Evolutionary conservation across 37 sponge, comb jelly and placozoan species (phyloP), one percentile per base, ranked within the genome.

Genomic region (Corticium candelabrum): DNA sequence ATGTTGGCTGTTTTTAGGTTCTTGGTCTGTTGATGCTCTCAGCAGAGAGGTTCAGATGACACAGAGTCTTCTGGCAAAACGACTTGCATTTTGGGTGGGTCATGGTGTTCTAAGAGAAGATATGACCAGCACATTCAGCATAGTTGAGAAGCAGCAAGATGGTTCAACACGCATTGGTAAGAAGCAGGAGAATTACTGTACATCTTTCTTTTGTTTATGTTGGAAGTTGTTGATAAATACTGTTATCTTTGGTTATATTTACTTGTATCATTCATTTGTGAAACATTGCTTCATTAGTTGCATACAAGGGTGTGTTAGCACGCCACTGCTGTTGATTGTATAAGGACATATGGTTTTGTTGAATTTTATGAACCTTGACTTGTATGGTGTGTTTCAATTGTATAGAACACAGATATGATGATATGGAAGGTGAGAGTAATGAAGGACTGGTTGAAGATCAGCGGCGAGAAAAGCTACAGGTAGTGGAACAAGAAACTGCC

Each of bases 51-150:
- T 92, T 3, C 84, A 79, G 37, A 21, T 84, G 1, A 77, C 75
- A 21, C 86, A 80, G 0, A 85, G 82, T 79, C 75, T 50, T 11
- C 68, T 91, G 1, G 70, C 88, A 68, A 89, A 80, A 38, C 88
- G 90, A 40, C 68, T 95, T 29, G 76, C 86, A 0, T 91, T 83
- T 68, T 95, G 96, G 96, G 84, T 87, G 1, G 71, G 72, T 31
- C 89, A 95, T 50, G 96, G 93, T 30, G 83, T 95, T 30, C 78
- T 95, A 1, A 82, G 75, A 41, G 93, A 95, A 67, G 57, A 77
- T 0, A 57, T 75, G 4, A 67, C 37, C 30, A 93, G 88, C 72
- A 79, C 77, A 27, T 94, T 86, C 75, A 84, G 76, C 38, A 57
- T 91, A 37, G 76, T 83, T 32, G 91, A 86, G 36, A 37, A 80